Evolutionary conservation across 2,888 invertebrate genomes (phyloP), one percentile per base, ranked within the genome.

Genomic region (Ormyrus rosae): DNA sequence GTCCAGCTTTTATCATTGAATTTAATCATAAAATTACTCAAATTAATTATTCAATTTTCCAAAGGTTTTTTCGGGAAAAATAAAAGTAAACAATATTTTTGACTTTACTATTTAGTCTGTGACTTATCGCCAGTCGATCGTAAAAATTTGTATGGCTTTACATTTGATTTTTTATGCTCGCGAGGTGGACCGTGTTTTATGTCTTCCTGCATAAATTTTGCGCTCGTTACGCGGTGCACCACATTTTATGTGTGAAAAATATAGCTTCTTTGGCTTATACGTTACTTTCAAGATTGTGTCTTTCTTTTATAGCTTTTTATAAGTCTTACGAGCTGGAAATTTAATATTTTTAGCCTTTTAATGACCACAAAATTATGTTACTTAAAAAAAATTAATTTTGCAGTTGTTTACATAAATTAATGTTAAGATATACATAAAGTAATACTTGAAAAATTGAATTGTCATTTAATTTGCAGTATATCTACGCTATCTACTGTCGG

Each of bases 161-260:
- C 10, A 19, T 45, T n/a, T 10, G 45, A 45, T 10, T 69, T 68
- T 58, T 69, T 69, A 56, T 58, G 50, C 6, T 0, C 4, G 60
- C 13, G 10, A n/a, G 58, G 11, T 50, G 8, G 70, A 10, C 19
- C 13, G 13, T 9, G 19, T 5, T 70, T 70, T 70, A 70, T 50
- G 46, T 9, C 11, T 55, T 63, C n/a, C n/a, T 46, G 19, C n/a
- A 70, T 60, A 58, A 58, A 70, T 10, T 60, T 58, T 50, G 55
- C 46, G 50, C 58, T 48, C 48, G 13, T 13, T 6, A 34, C 70
- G 53, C 13, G 19, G 58, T 58, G 13, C 58, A 19, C 50, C 6
- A 56, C 50, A 70, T 50, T 70, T 70, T 58, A 60, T 13, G 69
- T 13, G n/a, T 56, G 46, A 13, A 69, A 45, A 45, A 7, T 34